Conservation (phyloP, 2,888 invertebrate species). For the Trachelus iudaicus region DNA sequence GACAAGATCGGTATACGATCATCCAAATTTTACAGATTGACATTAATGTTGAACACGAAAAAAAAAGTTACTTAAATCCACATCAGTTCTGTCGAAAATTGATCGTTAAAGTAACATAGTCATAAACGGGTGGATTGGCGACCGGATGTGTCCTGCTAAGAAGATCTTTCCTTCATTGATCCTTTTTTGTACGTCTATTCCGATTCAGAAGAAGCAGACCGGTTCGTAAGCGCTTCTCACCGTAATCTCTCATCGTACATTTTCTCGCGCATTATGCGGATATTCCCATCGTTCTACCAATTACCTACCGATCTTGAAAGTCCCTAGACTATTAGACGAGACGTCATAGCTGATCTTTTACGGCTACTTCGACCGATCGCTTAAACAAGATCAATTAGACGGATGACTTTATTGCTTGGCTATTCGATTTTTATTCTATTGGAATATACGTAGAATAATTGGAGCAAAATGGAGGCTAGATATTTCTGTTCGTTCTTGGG, state of each 20-base stretch:
- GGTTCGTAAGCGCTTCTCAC: neutral
- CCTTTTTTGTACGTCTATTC: neutral
- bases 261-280: neutral
- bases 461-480: neutral
- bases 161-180: neutral
- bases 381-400: neutral
- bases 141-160: neutral
- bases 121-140: neutral
- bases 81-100: neutral
- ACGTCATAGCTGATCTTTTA: neutral
- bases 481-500: neutral
- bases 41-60: neutral
- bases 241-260: neutral
- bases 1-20: neutral
- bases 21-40: neutral
- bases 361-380: neutral
- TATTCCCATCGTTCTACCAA: conserved; percentile 45
- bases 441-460: neutral
- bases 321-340: conserved; percentile 55
- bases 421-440: neutral
- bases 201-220: neutral
- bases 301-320: conserved; percentile 69
- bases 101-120: neutral
- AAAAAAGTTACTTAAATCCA: neutral
- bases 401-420: neutral